phyloP scores from a whole-genome alignment of 1,140 invertebrate species.

The Drosophila nebulosa region DNA sequence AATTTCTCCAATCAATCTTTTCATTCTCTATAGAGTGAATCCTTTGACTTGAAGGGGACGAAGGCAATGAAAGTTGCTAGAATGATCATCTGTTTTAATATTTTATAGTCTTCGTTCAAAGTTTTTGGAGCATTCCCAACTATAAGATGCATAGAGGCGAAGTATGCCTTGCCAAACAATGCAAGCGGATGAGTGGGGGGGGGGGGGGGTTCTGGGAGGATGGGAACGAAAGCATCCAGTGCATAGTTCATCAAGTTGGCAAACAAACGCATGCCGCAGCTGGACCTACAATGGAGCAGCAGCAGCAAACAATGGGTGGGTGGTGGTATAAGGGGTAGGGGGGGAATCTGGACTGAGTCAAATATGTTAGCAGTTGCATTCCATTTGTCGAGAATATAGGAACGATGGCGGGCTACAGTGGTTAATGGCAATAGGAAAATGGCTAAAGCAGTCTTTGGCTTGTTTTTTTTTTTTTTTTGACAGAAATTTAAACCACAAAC shows the following conservation, averaged over 20 bases:
- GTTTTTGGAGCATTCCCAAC: constrained; percentile 14
- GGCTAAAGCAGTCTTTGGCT: background rate
- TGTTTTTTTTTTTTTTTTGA: too few relatives aligned
- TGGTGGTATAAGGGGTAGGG: background rate
- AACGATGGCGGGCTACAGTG: background rate
- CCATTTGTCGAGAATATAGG: constrained; percentile 4
- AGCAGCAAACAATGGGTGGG: too few relatives aligned
- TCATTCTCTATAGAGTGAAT: too few relatives aligned
- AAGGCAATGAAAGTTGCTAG: background rate
- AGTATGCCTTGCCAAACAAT: background rate
- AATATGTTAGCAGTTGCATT: constrained; percentile 44
- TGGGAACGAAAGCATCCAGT: constrained; percentile 10
- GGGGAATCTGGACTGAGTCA: constrained; percentile 14
- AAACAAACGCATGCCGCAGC: constrained; percentile 65
- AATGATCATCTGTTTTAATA: constrained; percentile 27
- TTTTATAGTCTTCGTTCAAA: constrained; percentile 15
- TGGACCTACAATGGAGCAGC: constrained; percentile 10
- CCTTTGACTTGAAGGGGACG: too few relatives aligned
- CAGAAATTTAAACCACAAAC: background rate
- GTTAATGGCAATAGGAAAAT: background rate
- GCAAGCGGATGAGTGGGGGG: background rate
- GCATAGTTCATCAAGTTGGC: constrained; percentile 69
- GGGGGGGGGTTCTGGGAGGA: background rate
- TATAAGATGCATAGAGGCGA: constrained; percentile 3
- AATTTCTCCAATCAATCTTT: too few relatives aligned